These are phyloP conservation scores for Phyllotis vaccarum DNA, from an alignment of 2,797 vertebrate genomes.

Conservation along the genomic window DNA sequence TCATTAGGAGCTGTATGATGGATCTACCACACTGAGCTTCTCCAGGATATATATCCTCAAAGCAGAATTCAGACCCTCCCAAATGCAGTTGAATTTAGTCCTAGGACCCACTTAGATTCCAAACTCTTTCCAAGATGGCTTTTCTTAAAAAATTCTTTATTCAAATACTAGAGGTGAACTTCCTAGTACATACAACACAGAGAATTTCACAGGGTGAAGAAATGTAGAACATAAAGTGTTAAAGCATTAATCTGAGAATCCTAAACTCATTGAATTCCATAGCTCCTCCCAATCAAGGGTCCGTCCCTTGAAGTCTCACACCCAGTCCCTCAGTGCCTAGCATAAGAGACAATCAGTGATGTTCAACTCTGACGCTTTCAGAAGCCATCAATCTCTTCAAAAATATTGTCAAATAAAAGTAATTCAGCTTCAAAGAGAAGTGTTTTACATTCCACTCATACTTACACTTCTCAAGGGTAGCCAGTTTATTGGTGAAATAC, in stretches of 20 bases:
- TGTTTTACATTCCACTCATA: background rate
- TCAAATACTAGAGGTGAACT: background rate
- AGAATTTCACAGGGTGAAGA: background rate
- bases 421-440: background rate
- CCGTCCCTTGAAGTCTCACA: background rate
- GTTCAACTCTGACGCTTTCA: background rate
- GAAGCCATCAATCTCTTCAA: background rate
- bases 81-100: background rate
- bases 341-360: background rate
- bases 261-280: no score
- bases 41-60: background rate
- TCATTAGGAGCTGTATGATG: background rate
- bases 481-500: background rate
- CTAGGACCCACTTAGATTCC: background rate
- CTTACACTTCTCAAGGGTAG: conserved; percentile 2
- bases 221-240: background rate
- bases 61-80: background rate
- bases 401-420: background rate
- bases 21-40: background rate
- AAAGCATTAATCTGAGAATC: background rate
- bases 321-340: background rate
- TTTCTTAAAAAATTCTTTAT: background rate
- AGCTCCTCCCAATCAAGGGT: background rate
- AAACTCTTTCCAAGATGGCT: background rate
- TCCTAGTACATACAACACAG: background rate